Evolutionary conservation across 2,888 invertebrate genomes (phyloP), one percentile per base, ranked within the genome.

Genomic region (Diaphora mendica): DNA sequence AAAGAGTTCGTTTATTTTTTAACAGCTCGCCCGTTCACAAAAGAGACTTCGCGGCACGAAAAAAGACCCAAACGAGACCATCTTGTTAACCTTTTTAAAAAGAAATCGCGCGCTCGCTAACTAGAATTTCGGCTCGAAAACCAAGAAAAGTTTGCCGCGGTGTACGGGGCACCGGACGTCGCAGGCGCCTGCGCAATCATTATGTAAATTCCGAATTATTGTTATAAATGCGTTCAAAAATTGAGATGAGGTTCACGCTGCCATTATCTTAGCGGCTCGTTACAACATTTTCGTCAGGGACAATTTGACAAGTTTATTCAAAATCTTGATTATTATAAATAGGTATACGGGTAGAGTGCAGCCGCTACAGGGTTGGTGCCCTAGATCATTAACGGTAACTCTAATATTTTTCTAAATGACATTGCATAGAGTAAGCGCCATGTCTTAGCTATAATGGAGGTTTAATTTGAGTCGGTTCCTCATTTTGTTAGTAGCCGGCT

Each of bases 1-100:
- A 95, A 95, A 95, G 95, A 93, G 89, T 92, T 95, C 94, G 93
- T 95, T 95, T 95, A 95, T 95, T 95, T 95, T 95, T 95, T 95
- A 95, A 95, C 95, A 95, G 95, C 95, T 95, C 92, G 93, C 93
- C 90, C 92, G 94, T 94, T 93, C 93, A 95, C 94, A 95, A 95
- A 94, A 94, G 94, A 92, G 93, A 92, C 92, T 90, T 91, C 92
- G 92, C 93, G 92, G 92, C 92, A 93, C 91, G 93, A 95, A 95
- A 95, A 95, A 95, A 91, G 87, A 95, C 93, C 92, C 89, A 94
- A 95, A 94, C 92, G 92, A 95, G 92, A 93, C 90, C 92, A 93
- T 92, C 95, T 95, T 95, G 95, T 95, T 95, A 95, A 94, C 93
- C 93, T 93, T 94, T 95, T 95, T 94, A 93, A 94, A 95, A 94